These are phyloP conservation scores for Zaprionus kolodkinae DNA, from an alignment of 1,140 invertebrate species.

Conservation along the genomic window DNA sequence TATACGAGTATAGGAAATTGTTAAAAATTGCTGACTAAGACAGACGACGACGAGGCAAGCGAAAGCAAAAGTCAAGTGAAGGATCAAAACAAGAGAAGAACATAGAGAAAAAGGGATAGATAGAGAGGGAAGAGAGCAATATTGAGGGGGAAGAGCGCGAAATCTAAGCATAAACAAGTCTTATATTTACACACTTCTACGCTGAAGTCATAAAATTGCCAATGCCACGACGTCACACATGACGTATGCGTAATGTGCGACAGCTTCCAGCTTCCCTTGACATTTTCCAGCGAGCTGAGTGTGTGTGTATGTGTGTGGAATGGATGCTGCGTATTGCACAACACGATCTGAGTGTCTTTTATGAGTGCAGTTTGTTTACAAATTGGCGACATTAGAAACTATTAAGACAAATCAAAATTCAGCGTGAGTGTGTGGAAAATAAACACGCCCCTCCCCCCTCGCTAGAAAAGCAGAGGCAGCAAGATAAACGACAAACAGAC, in stretches of 20 bases:
- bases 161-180: constrained; percentile 12
- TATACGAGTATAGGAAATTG: constrained; percentile 23
- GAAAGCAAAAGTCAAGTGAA: constrained; percentile 52
- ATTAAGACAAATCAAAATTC: constrained; percentile 62
- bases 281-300: constrained; percentile 45
- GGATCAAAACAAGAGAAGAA: constrained; percentile 22
- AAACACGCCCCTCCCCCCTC: neutral
- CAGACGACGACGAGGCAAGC: constrained; percentile 1
- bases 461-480: constrained; percentile 17
- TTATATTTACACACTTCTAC: constrained; percentile 32
- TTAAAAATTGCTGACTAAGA: constrained; percentile 58
- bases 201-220: constrained; percentile 50
- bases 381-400: constrained; percentile 80
- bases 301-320: constrained; percentile 11
- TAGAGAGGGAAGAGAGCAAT: no score
- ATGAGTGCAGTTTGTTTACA: constrained; percentile 75
- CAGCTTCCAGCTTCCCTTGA: constrained; percentile 60
- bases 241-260: constrained; percentile 72
- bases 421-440: constrained; percentile 10
- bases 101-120: no score
- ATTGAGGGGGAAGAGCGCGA: no score
- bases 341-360: constrained; percentile 57
- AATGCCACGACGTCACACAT: constrained; percentile 69
- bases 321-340: constrained; percentile 54
- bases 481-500: constrained; percentile 17